These are phyloP conservation scores for Parnassius glacialis DNA, from an alignment of 2,888 invertebrate species.

Conservation along the genomic window DNA sequence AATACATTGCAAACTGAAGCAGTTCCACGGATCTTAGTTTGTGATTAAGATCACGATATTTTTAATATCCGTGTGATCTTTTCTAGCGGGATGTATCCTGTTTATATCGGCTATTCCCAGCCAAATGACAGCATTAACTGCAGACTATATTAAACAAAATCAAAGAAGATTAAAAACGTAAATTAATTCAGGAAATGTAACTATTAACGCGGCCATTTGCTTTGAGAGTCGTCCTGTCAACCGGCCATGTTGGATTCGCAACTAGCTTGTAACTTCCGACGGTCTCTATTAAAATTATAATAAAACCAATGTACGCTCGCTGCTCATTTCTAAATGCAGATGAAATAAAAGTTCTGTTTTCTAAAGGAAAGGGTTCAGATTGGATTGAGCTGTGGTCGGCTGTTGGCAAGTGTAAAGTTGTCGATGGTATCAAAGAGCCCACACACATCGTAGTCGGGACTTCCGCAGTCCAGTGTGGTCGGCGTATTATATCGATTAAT, in stretches of 20 bases:
- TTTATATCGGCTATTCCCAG: constrained; percentile 9
- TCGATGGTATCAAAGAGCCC: constrained; percentile 49
- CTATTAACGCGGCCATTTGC: constrained; percentile 36
- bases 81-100: constrained; percentile 18
- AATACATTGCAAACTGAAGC: constrained; percentile 8
- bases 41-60: not conserved
- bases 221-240: constrained; percentile 41
- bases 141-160: constrained; percentile 33
- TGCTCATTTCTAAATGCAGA: not conserved
- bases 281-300: constrained; percentile 42
- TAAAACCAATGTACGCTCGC: constrained; percentile 31
- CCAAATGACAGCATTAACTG: constrained; percentile 13
- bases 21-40: constrained; percentile 14
- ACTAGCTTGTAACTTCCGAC: constrained; percentile 38
- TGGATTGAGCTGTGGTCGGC: not conserved
- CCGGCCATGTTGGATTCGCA: constrained; percentile 44
- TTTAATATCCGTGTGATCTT: constrained; percentile 17
- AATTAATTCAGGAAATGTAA: constrained; percentile 43
- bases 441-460: constrained; percentile 53
- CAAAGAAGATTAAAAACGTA: constrained; percentile 40
- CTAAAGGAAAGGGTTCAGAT: constrained; percentile 4
- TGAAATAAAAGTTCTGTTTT: not conserved
- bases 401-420: constrained; percentile 7
- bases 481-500: constrained; percentile 30
- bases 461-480: constrained; percentile 49